These are phyloP conservation scores for Zalophus californianus DNA, from an alignment of 2,797 vertebrate genomes.

Conservation along the genomic window DNA sequence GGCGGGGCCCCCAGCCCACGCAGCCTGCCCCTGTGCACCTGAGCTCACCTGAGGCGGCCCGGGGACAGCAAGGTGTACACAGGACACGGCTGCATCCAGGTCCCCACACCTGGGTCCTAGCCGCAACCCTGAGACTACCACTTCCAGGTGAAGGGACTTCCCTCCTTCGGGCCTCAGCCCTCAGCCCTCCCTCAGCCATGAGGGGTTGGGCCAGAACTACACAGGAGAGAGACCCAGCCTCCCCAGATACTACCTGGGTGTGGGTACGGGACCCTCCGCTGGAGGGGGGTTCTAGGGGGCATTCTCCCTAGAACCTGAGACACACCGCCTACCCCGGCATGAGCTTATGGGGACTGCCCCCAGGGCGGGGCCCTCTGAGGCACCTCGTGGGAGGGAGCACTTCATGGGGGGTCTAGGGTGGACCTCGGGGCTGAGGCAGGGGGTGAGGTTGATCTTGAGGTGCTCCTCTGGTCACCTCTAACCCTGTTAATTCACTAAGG, in stretches of 20 bases:
- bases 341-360: background rate
- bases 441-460: background rate
- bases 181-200: background rate
- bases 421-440: background rate
- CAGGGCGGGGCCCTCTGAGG: background rate
- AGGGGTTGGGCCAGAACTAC: background rate
- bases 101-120: background rate
- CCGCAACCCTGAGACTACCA: background rate
- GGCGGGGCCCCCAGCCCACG: background rate
- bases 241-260: background rate
- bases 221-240: background rate
- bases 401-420: background rate
- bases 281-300: no score
- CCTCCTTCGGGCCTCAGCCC: background rate
- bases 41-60: background rate
- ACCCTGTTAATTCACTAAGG: background rate
- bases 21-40: background rate
- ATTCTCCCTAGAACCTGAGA: background rate
- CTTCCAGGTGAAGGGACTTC: background rate
- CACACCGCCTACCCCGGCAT: fast-evolving
- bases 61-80: fast-evolving
- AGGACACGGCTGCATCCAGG: no score
- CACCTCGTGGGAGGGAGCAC: no score
- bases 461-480: background rate
- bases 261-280: background rate